Conservation (phyloP, 2,113 vertebrate genomes). For the Morone chrysops region DNA sequence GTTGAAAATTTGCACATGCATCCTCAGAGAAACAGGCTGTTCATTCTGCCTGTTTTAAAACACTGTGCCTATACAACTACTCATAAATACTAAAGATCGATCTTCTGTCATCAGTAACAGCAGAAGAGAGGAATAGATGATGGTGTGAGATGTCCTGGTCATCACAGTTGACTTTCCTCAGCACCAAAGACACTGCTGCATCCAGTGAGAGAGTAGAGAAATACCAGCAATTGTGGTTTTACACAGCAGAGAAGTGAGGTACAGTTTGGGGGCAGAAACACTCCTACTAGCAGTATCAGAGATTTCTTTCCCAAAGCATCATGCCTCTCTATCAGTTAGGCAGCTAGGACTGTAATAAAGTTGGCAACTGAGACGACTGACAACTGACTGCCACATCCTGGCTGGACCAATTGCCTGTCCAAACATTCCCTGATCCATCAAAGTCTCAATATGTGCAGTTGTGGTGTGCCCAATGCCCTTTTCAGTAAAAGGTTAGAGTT, state of each 20-base stretch:
- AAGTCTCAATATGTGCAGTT: conserved; percentile 12
- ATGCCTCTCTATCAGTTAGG: neutral
- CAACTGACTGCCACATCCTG: neutral
- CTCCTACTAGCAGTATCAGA: neutral
- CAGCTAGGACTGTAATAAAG: neutral
- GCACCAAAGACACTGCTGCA: neutral
- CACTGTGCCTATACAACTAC: neutral
- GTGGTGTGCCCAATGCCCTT: neutral
- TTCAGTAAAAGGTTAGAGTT: neutral
- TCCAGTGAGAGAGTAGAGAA: neutral
- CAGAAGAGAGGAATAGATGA: neutral
- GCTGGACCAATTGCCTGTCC: too few relatives aligned
- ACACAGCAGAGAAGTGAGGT: neutral
- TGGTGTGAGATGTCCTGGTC: neutral
- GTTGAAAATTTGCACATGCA: neutral
- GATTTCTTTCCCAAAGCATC: neutral
- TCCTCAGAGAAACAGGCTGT: neutral
- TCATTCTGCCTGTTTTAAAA: neutral
- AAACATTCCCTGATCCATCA: conserved; percentile 13
- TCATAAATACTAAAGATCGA: conserved; percentile 10
- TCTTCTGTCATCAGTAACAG: neutral
- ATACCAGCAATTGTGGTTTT: neutral
- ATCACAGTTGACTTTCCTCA: neutral
- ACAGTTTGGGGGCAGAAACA: neutral
- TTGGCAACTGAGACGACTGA: neutral